Evolutionary conservation across 30 jellyfish, hydroid and myxozoan species (phyloP), one percentile per base, ranked within the genome.

Genomic region (Catostylus mosaicus): DNA sequence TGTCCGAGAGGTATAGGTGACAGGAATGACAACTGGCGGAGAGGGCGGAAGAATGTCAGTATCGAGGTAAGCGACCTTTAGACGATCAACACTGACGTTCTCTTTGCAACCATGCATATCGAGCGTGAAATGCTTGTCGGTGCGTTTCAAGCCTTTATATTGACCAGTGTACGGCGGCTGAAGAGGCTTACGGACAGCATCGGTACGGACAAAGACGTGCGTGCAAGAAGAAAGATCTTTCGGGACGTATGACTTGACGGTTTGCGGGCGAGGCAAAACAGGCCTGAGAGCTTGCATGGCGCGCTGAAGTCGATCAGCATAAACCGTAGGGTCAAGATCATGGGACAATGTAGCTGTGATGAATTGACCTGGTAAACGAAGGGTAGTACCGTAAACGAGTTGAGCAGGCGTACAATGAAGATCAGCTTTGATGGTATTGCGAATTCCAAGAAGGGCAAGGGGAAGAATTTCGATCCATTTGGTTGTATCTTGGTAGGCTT

Each of bases 151-250:
- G 45, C 67, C 46, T 3, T 37, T 24, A 32, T 67, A 68, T 3
- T 88, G 93, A 10, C 93, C 93, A 45, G 78, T 63, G 45, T 83
- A 71, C 9, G 88, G 93, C 2, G 87, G 69, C 69, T 83, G 78
- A 0, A 83, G 81, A 11, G 93, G 93, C 31, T 57, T 69, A n/a
- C 87, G 80, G 7, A 71, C 93, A 51, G 78, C 80, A 83, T 71
- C 93, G 40, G 59, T 26, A 5, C 93, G 88, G 32, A 83, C 61
- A 60, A 20, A 83, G 0, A 83, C 93, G 57, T 54, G 88, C 19
- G 88, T 52, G 67, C 80, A 69, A 35, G 75, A 33, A 9, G 50
- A 37, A 1, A 83, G 76, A 36, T 33, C 67, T 35, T 40, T 22
- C 0, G 83, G 73, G 22, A 69, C 18, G 20, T 56, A 33, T 65